Percentiles rank a stretch among this genome's conserved stretches.
Conservation (phyloP, 2,113 vertebrate species). For the Epinephelus moara region DNA sequence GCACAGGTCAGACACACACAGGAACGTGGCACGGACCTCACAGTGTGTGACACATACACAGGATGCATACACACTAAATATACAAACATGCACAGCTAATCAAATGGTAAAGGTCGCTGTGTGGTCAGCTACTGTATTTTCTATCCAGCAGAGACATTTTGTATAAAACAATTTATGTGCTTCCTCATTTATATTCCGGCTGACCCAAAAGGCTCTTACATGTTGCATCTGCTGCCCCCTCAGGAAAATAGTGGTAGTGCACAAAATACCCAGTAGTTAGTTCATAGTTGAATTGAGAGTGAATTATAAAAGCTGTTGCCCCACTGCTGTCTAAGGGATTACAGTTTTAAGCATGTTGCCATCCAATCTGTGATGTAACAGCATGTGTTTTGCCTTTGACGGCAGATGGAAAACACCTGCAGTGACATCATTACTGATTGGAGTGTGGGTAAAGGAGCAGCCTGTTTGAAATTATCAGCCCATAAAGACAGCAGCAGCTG, state of each 20-base stretch:
- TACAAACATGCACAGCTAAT: slow-evolving; percentile 42
- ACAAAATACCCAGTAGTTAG: not conserved
- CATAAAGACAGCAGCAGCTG: slow-evolving; percentile 25
- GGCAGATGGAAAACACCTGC: slow-evolving; percentile 24
- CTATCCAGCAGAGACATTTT: slow-evolving; percentile 18
- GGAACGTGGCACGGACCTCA: slow-evolving; percentile 17
- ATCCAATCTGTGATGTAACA: slow-evolving; percentile 4
- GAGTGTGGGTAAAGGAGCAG: not conserved
- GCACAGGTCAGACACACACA: slow-evolving; percentile 36
- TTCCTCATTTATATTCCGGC: slow-evolving; percentile 32
- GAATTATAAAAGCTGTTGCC: not conserved
- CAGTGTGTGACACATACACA: slow-evolving; percentile 13
- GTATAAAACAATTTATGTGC: slow-evolving; percentile 3
- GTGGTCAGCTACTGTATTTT: slow-evolving; percentile 42
- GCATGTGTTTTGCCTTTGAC: slow-evolving; percentile 1
- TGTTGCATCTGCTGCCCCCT: not conserved
- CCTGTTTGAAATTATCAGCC: not conserved
- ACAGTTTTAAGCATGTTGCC: not conserved
- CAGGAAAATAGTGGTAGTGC: not conserved
- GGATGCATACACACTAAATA: slow-evolving; percentile 29
- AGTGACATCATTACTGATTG: not conserved
- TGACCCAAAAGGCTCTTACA: not conserved
- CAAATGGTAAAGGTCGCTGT: slow-evolving; percentile 28
- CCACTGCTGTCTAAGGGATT: not conserved
- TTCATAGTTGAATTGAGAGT: not conserved